Evolutionary conservation across 2,797 vertebrate genomes (phyloP), one percentile per base, ranked within the genome.

Genomic region (Geotria australis): DNA sequence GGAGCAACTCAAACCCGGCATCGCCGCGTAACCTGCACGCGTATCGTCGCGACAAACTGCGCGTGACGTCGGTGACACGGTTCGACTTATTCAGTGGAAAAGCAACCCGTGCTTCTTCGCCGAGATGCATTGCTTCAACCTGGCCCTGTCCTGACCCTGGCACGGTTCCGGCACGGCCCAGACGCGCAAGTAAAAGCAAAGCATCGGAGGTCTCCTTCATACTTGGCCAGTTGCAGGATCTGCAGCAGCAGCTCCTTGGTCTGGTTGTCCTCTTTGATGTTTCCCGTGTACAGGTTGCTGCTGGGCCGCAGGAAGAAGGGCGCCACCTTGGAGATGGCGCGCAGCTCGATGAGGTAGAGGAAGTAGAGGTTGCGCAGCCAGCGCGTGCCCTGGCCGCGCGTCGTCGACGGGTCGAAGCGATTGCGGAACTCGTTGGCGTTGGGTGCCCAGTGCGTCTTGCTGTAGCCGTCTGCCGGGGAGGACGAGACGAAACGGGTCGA

Each of bases 351-450:
- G 65, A 95, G 72, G 65, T 82, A 95, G 47, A 95, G 72, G 59
- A 93, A 95, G 69, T 89, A 95, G 3, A 95, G 74, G 62, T 88
- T 95, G 59, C 79, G 79, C 14, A 95, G 77, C 49, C 85, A 73
- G 64, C 79, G 73, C 9, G 83, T 79, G 1, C 88, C 88, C 69
- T 95, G 85, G 5, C 79, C 79, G n/a, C 67, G 66, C 3, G 88
- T 91, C 63, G 85, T 60, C 58, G 76, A 64, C 3, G 74, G 75
- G 53, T 95, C 88, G 59, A 95, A 95, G 1, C 85, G 76, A 67
- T 72, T 72, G 60, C 77, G 77, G 69, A 93, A 93, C 72, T 93
- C 85, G 0, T 79, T 71, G 10, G 79, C 57, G 1, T 93, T 93
- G 63, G 79, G 82, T 56, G 82, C 82, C 85, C 85, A 95, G 61